Base-by-base conservation (phyloP, 2,888 invertebrate genomes). In the Mesorhabditis belari region DNA sequence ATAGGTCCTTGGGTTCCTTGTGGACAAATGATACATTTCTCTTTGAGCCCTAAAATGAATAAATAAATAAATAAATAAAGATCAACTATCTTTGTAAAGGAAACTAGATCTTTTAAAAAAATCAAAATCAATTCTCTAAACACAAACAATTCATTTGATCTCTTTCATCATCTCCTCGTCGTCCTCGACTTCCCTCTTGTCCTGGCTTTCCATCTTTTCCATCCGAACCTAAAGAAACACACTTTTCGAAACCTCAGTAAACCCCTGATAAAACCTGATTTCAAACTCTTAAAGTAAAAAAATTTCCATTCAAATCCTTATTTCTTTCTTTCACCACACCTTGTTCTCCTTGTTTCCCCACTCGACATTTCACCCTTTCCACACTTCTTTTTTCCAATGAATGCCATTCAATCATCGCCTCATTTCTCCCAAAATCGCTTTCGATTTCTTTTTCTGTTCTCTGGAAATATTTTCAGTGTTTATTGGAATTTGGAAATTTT, bases 11-110 rank as follows among this genome's bases (percentile, higher is more conserved):
- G 57, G 21, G 63, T 65, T 23, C 73, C 73, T 24, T 65, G 66
- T 12, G 73, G 73, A 55, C 73, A 73, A 4, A 75, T 65, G 19
- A 78, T 70, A 53, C 78, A 78, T 58, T 76, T 73, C 35, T 70
- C 64, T 51, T 76, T 75, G 50, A 75, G 71, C 12, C 44, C 44
- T 35, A n/a, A 2, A 35, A 35, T 35, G 12, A n/a, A n/a, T n/a
- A n/a, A n/a, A n/a, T n/a, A n/a, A n/a, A n/a, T n/a, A n/a, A n/a
- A n/a, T n/a, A n/a, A n/a, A n/a, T n/a, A n/a, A n/a, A n/a, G n/a
- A n/a, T n/a, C n/a, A n/a, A n/a, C n/a, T n/a, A n/a, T n/a, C n/a
- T n/a, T n/a, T n/a, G n/a, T n/a, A n/a, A n/a, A n/a, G n/a, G n/a
- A n/a, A n/a, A n/a, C n/a, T n/a, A n/a, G n/a, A n/a, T n/a, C n/a